A percentile compares a stretch with the other conserved stretches of the same genome.
phyloP scores from a whole-genome alignment of 2,797 vertebrate species.

The Sibirionetta formosa region DNA sequence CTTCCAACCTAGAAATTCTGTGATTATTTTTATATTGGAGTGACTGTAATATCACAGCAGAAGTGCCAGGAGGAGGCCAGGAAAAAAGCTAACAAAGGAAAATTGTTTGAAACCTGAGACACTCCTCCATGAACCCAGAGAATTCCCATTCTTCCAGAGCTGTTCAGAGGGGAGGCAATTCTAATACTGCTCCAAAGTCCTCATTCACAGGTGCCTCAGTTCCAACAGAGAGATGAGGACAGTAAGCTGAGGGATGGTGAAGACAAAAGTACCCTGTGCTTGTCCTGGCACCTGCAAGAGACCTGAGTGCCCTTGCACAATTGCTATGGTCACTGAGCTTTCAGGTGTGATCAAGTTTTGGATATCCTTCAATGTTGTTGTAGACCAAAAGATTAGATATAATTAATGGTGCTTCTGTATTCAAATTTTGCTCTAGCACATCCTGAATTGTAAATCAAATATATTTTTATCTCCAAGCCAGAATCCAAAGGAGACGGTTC shows the following conservation, averaged over 20 bases:
- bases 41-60: background rate
- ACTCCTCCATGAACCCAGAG: background rate
- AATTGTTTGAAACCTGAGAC: background rate
- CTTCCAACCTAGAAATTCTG: too few relatives aligned
- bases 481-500: background rate
- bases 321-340: background rate
- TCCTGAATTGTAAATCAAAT: background rate
- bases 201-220: accelerated
- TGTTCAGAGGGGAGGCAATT: background rate
- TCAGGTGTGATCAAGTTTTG: background rate
- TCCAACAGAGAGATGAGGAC: background rate
- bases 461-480: background rate
- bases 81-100: background rate
- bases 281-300: accelerated
- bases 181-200: background rate
- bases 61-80: background rate
- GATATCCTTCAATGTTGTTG: background rate
- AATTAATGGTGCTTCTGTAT: background rate
- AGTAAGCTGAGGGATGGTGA: background rate
- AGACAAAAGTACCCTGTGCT: accelerated
- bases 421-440: background rate
- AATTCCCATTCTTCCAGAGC: background rate
- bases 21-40: background rate
- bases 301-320: background rate
- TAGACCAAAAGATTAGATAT: background rate